Evolutionary conservation across 2,797 vertebrate species (phyloP).

Genomic region (Mus minutoides): DNA sequence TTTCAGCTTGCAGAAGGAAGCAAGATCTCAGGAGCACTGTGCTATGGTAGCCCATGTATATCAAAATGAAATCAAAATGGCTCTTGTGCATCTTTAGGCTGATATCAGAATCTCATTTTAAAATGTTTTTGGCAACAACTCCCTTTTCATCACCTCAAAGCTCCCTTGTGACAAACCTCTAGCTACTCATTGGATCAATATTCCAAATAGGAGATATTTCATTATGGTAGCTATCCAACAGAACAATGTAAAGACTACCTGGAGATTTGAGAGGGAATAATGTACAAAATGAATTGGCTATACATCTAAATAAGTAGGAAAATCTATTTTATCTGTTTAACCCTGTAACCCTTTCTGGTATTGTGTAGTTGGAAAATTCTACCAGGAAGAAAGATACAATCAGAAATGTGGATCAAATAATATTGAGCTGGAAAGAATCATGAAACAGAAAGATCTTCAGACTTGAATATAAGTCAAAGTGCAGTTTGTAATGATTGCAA

Average conservation of each 20-base stretch:
- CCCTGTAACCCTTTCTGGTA: not conserved
- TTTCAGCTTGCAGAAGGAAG: constrained; percentile 31
- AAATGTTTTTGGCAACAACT: constrained; percentile 28
- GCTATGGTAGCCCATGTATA: constrained; percentile 60
- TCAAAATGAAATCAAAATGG: constrained; percentile 65
- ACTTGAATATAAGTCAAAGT: not conserved
- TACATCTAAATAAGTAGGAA: not conserved
- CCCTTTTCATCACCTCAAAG: constrained; percentile 59
- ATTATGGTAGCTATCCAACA: constrained; percentile 8
- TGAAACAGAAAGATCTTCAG: not conserved
- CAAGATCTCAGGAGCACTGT: not conserved
- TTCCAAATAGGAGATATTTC: constrained; percentile 27
- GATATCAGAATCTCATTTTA: constrained; percentile 52
- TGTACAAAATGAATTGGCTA: not conserved
- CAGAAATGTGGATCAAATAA: not conserved
- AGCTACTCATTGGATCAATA: constrained; percentile 63
- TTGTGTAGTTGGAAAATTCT: not conserved
- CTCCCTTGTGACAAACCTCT: constrained; percentile 72
- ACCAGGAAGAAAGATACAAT: not conserved
- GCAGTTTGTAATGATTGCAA: not conserved
- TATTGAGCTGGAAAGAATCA: not conserved
- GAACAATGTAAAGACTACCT: constrained; percentile 36
- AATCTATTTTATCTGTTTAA: not conserved
- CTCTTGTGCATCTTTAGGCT: constrained; percentile 58
- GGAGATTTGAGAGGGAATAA: not conserved